These are phyloP conservation scores for Cantharis lateralis DNA, from an alignment of 2,888 invertebrate genomes.

Conservation along the genomic window DNA sequence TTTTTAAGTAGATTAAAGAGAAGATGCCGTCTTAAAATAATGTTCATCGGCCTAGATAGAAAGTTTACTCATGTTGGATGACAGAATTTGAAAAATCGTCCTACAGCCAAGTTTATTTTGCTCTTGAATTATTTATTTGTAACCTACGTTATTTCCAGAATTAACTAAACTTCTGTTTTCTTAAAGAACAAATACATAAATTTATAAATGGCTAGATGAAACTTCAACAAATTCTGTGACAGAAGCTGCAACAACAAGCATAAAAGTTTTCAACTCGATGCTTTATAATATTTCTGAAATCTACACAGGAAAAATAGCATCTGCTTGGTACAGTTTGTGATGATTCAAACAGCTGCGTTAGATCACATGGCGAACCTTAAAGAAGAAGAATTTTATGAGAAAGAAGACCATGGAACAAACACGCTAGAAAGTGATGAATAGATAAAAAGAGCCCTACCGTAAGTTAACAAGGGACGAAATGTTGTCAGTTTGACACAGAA, in stretches of 20 bases:
- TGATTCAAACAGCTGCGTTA: conserved; percentile 40
- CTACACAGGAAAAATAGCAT: conserved; percentile 22
- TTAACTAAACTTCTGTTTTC: conserved; percentile 29
- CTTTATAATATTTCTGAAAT: conserved; percentile 1
- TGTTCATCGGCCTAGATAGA: conserved; percentile 34
- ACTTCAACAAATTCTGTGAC: neutral
- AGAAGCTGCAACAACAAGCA: neutral
- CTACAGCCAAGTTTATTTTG: conserved; percentile 18
- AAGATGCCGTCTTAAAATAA: conserved; percentile 36
- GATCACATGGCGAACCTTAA: conserved; percentile 36
- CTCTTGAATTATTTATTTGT: conserved; percentile 30
- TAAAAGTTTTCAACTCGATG: neutral
- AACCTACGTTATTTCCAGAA: conserved; percentile 26
- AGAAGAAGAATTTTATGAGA: conserved; percentile 30
- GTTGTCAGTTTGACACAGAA: conserved; percentile 41
- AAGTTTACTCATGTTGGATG: conserved; percentile 31
- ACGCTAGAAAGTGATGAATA: conserved; percentile 21
- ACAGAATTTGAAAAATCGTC: conserved; percentile 29
- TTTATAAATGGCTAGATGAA: neutral
- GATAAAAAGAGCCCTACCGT: conserved; percentile 16
- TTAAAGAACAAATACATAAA: conserved; percentile 21
- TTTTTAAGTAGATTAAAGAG: conserved; percentile 40
- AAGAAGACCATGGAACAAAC: conserved; percentile 13
- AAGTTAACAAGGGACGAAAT: conserved; percentile 34
- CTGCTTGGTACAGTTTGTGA: conserved; percentile 34